Percentiles rank a stretch among this genome's conserved stretches.
Conservation (phyloP, 2,113 vertebrate genomes). For the Calypte anna region DNA sequence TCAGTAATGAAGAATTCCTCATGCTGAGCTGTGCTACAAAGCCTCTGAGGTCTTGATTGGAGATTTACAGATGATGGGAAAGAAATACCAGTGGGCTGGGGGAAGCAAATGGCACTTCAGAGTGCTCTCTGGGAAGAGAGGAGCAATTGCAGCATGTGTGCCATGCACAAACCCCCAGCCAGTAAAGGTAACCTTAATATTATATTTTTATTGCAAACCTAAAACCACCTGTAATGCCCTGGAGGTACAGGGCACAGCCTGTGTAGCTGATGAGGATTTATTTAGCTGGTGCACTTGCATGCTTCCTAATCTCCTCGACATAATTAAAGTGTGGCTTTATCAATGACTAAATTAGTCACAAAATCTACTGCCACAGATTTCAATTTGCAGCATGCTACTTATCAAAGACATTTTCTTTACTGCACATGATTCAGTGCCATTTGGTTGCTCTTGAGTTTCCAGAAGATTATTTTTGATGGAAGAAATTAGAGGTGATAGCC, state of each 20-base stretch:
- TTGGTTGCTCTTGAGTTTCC: not conserved
- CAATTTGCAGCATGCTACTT: not conserved
- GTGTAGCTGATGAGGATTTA: not conserved
- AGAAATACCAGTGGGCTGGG: not conserved
- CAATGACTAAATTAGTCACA: not conserved
- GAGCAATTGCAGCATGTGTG: not conserved
- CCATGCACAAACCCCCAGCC: not conserved
- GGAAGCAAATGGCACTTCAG: not conserved
- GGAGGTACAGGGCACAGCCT: not conserved
- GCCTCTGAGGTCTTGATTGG: not conserved
- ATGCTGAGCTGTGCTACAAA: not conserved
- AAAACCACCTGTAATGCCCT: not conserved
- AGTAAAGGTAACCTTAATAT: not conserved
- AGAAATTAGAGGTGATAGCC: not conserved
- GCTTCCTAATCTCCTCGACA: not conserved
- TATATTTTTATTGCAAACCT: not conserved
- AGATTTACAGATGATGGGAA: not conserved
- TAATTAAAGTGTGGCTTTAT: not conserved
- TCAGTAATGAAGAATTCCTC: not conserved
- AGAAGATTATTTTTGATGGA: not conserved
- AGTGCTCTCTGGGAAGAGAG: not conserved
- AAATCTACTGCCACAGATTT: not conserved
- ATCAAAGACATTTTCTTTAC: not conserved
- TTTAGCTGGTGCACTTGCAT: not conserved
- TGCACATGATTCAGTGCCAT: not conserved